phyloP scores from a whole-genome alignment of 2,113 vertebrate species.

The Colaptes auratus region DNA sequence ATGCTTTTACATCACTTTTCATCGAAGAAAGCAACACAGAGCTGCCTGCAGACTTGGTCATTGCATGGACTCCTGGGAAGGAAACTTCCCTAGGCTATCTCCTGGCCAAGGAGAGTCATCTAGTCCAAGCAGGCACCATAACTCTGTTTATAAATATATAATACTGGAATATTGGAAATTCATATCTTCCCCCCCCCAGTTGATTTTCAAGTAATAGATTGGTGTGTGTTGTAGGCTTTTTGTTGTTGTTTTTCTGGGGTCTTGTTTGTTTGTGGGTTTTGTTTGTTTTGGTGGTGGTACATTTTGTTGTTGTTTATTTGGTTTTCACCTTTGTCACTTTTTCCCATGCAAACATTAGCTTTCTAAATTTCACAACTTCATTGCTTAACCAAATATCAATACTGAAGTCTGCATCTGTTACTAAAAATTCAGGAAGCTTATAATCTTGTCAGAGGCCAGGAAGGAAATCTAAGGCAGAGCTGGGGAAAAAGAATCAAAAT shows the following conservation, averaged over 20 bases:
- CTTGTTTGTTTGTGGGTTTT: too few relatives aligned
- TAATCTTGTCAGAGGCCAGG: not conserved
- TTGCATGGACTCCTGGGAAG: not conserved
- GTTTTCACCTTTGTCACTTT: not conserved
- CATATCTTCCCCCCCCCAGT: accelerated
- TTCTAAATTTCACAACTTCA: not conserved
- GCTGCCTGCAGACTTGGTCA: not conserved
- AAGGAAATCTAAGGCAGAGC: constrained; percentile 2
- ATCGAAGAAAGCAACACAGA: not conserved
- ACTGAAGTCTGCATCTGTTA: not conserved
- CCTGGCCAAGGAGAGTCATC: not conserved
- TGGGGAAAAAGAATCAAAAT: not conserved
- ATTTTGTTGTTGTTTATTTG: too few relatives aligned
- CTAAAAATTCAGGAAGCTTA: not conserved
- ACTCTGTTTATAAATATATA: not conserved
- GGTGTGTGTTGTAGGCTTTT: not conserved
- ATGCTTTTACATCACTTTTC: not conserved
- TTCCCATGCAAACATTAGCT: not conserved
- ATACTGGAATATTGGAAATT: not conserved
- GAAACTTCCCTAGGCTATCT: not conserved
- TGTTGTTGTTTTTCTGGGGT: too few relatives aligned
- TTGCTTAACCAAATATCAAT: not conserved
- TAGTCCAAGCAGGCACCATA: not conserved
- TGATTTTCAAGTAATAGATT: not conserved
- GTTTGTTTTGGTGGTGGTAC: too few relatives aligned